Conservation (phyloP, 2,113 vertebrate species). For the Ciconia boyciana region DNA sequence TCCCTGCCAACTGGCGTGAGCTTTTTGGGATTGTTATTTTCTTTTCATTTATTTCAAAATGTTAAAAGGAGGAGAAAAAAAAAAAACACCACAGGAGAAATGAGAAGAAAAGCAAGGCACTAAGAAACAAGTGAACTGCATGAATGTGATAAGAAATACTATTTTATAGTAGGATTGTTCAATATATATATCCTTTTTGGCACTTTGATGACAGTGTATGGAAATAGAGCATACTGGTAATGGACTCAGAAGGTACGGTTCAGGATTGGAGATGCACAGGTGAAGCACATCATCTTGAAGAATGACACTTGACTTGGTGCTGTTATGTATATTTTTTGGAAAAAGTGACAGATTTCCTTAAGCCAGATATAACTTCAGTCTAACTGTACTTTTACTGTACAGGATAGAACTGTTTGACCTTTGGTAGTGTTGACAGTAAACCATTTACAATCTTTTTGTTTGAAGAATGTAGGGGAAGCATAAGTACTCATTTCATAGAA, state of each 20-base stretch:
- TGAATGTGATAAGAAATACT: neutral
- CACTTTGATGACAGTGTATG: neutral
- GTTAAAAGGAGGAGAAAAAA: constrained; percentile 34
- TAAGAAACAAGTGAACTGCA: constrained; percentile 4
- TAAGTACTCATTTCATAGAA: neutral
- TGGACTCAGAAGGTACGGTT: neutral
- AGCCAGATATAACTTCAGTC: neutral
- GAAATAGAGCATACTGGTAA: neutral
- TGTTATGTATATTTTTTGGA: neutral
- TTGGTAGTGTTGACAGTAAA: neutral
- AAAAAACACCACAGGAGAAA: neutral
- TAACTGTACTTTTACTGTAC: neutral
- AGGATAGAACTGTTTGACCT: neutral
- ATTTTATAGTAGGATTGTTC: neutral
- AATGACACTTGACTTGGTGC: neutral
- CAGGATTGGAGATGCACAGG: neutral
- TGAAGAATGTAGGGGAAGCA: neutral
- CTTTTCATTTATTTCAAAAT: constrained; percentile 62
- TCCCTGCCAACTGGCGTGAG: constrained; percentile 60
- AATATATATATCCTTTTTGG: neutral
- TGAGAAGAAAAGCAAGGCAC: constrained; percentile 9
- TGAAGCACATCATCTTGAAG: neutral
- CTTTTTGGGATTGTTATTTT: constrained; percentile 59
- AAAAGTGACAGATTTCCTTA: neutral
- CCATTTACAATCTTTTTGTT: neutral